These are phyloP conservation scores for Mimumesa dahlbomi DNA, from an alignment of 2,888 invertebrate species.

Conservation along the genomic window DNA sequence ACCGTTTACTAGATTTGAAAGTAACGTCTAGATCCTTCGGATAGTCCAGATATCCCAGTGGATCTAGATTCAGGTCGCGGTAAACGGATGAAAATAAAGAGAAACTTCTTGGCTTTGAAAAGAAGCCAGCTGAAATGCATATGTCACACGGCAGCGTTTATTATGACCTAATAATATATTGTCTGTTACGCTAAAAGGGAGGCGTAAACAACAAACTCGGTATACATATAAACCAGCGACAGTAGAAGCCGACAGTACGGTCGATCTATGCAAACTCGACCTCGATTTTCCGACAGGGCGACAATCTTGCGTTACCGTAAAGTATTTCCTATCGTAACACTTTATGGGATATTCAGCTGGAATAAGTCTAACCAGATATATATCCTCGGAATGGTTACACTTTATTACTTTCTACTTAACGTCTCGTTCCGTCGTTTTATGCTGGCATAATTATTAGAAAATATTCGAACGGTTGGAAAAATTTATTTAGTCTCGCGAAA, in stretches of 20 bases:
- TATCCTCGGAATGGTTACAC: no score
- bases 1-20: no score
- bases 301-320: constrained; percentile 45
- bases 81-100: constrained; percentile 21
- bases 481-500: no score
- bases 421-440: no score
- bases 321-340: constrained; percentile 47
- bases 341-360: constrained; percentile 41
- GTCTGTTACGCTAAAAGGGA: constrained; percentile 60
- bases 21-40: no score
- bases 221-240: constrained; percentile 65
- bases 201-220: constrained; percentile 63
- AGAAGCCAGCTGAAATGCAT: constrained; percentile 36
- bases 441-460: no score
- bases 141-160: constrained; percentile 52
- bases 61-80: no score
- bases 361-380: constrained; percentile 38
- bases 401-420: no score
- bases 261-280: constrained; percentile 54
- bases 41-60: no score
- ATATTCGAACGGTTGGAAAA: no score
- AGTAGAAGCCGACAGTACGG: constrained; percentile 59
- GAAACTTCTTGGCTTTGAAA: constrained; percentile 35
- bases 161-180: constrained; percentile 58
- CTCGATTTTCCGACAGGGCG: constrained; percentile 57